Evolutionary conservation across 2,888 invertebrate species (phyloP), one percentile per base, ranked within the genome.

Genomic region (Xanthorhoe spadicearia): DNA sequence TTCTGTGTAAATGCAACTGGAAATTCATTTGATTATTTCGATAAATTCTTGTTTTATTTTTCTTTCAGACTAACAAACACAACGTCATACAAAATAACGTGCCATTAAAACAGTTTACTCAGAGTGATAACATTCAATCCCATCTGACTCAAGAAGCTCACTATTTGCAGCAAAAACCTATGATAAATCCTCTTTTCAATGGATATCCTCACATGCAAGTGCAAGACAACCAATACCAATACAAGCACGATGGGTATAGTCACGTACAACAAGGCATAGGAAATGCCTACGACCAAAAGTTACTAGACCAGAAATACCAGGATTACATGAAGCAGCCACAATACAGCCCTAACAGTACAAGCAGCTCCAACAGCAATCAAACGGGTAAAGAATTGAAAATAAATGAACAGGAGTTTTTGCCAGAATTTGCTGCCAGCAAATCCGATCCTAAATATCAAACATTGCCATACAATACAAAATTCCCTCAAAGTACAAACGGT

Each of bases 381-480:
- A 89, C 88, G 43, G 87, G 89, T 15, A 93, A 92, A 81, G 93
- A 92, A 73, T 78, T 89, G 52, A 93, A 92, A 83, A 90, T 90
- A 75, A 94, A 89, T 74, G 94, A 92, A 77, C 93, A 93, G 78
- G 95, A 95, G 78, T 93, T 93, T 73, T 88, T 94, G 18, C 94
- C 95, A 63, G 95, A 96, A 80, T 96, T 97, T 82, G 95, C 95
- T 68, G 95, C 96, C 28, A 97, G 96, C 80, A 97, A 97, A 86
- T 96, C 96, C 63, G 97, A 98, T 87, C 97, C 96, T 50, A 98
- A 97, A 90, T 98, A 97, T 93, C 98, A 98, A 93, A 97, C 97
- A 32, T 93, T 98, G 88, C 98, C 98, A 77, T 97, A 97, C 90
- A 98, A 96, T 84, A 97, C 96, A 46, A 98, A 97, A 89, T 97